A percentile compares a stretch with the other conserved stretches of the same genome.
Conservation (phyloP, 2,888 invertebrate genomes). For the Tyria jacobaeae region DNA sequence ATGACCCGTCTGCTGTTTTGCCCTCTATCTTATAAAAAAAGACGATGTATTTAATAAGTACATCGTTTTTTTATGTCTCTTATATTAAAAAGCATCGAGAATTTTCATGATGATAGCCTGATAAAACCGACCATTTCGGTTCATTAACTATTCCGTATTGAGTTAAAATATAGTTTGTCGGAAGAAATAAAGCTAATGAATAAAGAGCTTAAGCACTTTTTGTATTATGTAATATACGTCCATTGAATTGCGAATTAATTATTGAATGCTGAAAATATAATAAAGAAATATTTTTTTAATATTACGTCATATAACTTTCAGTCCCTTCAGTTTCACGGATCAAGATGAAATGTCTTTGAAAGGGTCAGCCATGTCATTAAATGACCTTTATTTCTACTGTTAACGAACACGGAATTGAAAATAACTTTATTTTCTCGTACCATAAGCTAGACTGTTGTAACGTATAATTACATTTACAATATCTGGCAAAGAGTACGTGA, state of each 20-base stretch:
- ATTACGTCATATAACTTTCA: background rate
- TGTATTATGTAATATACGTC: background rate
- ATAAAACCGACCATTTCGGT: too few species aligned
- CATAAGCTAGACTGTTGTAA: constrained; percentile 19
- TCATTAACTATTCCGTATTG: background rate
- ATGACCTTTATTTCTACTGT: background rate
- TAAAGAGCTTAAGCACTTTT: background rate
- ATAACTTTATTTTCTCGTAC: constrained; percentile 35
- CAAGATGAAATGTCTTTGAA: background rate
- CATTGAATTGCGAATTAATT: background rate
- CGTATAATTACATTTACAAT: constrained; percentile 47
- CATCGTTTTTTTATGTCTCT: too few species aligned
- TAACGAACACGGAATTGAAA: background rate
- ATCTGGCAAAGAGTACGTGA: constrained; percentile 41
- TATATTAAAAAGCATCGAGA: background rate
- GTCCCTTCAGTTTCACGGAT: background rate
- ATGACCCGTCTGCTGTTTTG: too few species aligned
- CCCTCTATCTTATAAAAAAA: too few species aligned
- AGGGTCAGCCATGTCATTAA: background rate
- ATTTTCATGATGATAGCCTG: too few species aligned
- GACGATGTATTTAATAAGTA: too few species aligned
- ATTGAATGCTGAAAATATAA: background rate
- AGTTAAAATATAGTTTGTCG: background rate
- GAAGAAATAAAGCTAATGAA: background rate
- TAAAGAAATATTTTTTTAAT: background rate